Percentiles rank a stretch among this genome's conserved stretches.
Conservation (phyloP, 1,140 invertebrate genomes). For the Gonatopus flavifemur region DNA sequence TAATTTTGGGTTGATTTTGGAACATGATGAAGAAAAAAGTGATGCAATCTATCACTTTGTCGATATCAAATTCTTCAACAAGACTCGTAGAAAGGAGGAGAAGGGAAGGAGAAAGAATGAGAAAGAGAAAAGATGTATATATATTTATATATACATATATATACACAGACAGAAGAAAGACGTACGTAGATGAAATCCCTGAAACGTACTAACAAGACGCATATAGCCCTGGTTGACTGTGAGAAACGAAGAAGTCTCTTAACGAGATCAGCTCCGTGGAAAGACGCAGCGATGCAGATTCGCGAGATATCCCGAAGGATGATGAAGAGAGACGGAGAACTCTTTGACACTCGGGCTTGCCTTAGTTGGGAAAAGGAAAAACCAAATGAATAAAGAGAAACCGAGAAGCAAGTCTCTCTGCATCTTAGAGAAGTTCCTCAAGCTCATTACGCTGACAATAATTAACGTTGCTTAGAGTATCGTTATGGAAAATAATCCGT, state of each 20-base stretch:
- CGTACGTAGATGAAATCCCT: constrained; percentile 7
- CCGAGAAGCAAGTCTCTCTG: constrained; percentile 11
- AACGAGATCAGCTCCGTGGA: constrained; percentile 33
- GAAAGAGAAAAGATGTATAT: too few species aligned
- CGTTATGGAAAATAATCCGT: constrained; percentile 30
- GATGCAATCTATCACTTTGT: too few species aligned
- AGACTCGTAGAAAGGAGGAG: too few species aligned
- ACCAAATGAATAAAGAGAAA: not conserved
- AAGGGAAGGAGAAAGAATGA: too few species aligned
- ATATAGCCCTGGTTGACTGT: constrained; percentile 9
- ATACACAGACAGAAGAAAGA: too few species aligned
- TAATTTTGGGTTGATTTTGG: too few species aligned
- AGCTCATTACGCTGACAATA: constrained; percentile 42
- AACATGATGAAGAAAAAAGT: too few species aligned
- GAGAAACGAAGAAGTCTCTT: constrained; percentile 29
- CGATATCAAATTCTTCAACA: too few species aligned
- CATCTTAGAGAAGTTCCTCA: constrained; percentile 34
- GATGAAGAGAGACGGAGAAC: constrained; percentile 1
- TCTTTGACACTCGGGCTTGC: constrained; percentile 25
- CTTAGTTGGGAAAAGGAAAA: constrained; percentile 5
- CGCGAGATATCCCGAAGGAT: constrained; percentile 32
- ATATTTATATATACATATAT: too few species aligned
- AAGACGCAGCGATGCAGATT: constrained; percentile 32
- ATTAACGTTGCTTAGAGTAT: constrained; percentile 45
- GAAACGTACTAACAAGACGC: constrained; percentile 31